Evolutionary conservation across 64 coral and sea anemone genomes (phyloP), one percentile per base, ranked within the genome.

Genomic region (Montipora sp.): DNA sequence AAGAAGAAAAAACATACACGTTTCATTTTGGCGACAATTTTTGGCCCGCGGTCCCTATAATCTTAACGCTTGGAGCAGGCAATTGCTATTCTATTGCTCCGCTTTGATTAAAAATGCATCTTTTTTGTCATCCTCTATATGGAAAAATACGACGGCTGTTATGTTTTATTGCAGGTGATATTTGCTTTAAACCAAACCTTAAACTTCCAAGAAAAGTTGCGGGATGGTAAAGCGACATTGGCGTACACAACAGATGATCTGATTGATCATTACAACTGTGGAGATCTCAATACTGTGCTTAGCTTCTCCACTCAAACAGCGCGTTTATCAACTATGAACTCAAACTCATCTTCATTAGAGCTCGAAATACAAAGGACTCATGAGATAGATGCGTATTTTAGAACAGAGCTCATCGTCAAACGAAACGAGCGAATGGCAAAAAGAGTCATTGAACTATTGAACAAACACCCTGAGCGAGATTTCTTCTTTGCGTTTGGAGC

Each of bases 401-500:
- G 78, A 24, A 81, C 88, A 59, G 97, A 96, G 51, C 71, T 98
- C 36, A 93, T 98, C 61, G 95, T 90, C 74, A 95, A 98, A 84
- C 75, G 97, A 79, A 98, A 98, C 51, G 72, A 91, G 27, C 80
- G 88, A 7, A 98, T 98, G 97, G 88, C 97, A 48, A 88, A 95
- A 7, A 96, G 97, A 75, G 94, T 98, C 18, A 87, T 88, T 51
- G 84, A 93, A 84, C 83, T 95, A 8, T 60, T 98, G 43, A 22
- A 87, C 1, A 90, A 96, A 49, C 14, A 94, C 13, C 97, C 84
- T 8, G 88, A 96, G 51, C 79, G 90, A 43, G 80, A 92, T n/a
- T 96, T 98, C 83, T 96, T 98, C 69, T 98, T 98, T 77, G 97
- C 97, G 5, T 94, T 98, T 92, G 97, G 97, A 60, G 97, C 97